Base-by-base conservation (phyloP, 2,888 invertebrate species). In the Therioaphis trifolii region DNA sequence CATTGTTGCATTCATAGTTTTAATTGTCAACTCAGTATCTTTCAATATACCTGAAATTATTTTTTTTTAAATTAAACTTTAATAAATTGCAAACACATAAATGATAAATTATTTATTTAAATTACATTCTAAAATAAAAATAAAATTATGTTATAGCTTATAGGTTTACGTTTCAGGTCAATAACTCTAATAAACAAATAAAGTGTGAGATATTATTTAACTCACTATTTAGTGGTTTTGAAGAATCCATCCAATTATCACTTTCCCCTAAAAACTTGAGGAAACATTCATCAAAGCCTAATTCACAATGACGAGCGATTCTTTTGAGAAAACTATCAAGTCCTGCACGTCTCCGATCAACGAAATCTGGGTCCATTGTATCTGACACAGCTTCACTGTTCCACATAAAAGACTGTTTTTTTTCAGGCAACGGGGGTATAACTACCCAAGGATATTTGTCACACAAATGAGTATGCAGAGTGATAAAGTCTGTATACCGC, bases 401-500 rank as follows among this genome's bases (percentile, higher is more conserved):
- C 94, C 95, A 95, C 4, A 93, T 93, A 89, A 91, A 94, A 86
- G 92, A 90, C 85, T 92, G 92, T 90, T 90, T 90, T 88, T 96
- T 96, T 87, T 95, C 95, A 2, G 95, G 95, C 82, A 96, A 88
- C 0, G 95, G 94, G 29, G 95, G 95, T 86, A 95, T 90, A 18
- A 95, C 93, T 75, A 94, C 91, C 88, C 93, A 93, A n/a, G 95
- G 94, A 89, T 95, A 95, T 49, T 92, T 93, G 46, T 93, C 91
- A 87, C 93, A 93, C 84, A 96, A 89, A 87, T 95, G 95, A 86
- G 93, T 92, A 86, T 93, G 91, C 75, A 96, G 91, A 86, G 94
- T 92, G 88, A 95, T 95, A 90, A 95, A 95, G 88, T 96, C 95
- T 69, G 94, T 94, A 88, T 95, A 96, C 49, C 95, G 89, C 86